Base-by-base conservation (phyloP, 1,140 invertebrate genomes). In the Penaeus vannamei region DNA sequence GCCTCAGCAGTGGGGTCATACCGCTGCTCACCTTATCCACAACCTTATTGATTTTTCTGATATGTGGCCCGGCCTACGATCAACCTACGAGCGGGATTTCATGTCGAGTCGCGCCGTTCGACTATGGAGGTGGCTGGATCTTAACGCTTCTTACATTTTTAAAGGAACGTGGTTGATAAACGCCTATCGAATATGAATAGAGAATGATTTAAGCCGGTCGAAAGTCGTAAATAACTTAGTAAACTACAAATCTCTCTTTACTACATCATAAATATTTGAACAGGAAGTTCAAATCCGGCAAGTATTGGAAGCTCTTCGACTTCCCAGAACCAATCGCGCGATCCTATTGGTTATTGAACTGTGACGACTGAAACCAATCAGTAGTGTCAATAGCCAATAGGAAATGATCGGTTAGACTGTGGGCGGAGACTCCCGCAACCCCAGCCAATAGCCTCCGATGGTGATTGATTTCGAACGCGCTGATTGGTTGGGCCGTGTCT, bases 281-380 rank as follows among this genome's bases (percentile, higher is more conserved):
- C 19, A 53, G 85, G 64, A 36, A 20, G 46, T 46, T 5, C 19
- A 36, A 64, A 61, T 86, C 85, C 22, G 60, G 59, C 22, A 89
- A 84, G 83, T 89, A 89, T 89, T 85, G 87, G 82, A 89, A 85
- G 26, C 87, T 32, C 69, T 89, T 89, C 87, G 87, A 42, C 82
- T 36, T 59, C 17, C 72, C 61, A n/a, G 66, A 80, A 69, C 81
- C 87, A 89, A 85, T 85, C 59, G 82, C 66, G 87, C 66, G 59
- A 84, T 85, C 69, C 89, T 90, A 90, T 90, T 90, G 89, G 89
- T 90, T 90, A 90, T 90, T 90, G 89, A 90, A 90, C 89, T 90
- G 89, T 90, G 89, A 90, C 89, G 85, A 84, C 62, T 64, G 84
- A 87, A 90, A 90, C 89, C 89, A 90, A 90, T 90, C 89, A 86